A percentile compares a stretch with the other conserved stretches of the same genome.
Conservation (phyloP, 2,888 invertebrate species). For the Malthinus flaveolus region DNA sequence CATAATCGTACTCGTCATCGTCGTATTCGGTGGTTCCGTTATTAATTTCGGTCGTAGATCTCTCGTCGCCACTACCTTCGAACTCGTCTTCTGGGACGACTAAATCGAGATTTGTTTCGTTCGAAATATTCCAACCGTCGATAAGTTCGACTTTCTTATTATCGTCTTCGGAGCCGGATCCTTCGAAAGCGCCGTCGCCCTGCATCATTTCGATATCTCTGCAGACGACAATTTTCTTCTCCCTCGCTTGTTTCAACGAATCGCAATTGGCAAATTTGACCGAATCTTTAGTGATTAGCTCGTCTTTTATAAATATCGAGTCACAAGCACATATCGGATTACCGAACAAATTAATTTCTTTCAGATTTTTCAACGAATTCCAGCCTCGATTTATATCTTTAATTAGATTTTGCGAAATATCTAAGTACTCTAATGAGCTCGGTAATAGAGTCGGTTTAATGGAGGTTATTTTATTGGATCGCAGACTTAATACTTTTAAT, state of each 20-base stretch:
- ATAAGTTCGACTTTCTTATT: conserved; percentile 2
- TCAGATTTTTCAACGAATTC: conserved; percentile 59
- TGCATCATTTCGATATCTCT: conserved; percentile 34
- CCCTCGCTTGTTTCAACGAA: conserved; percentile 33
- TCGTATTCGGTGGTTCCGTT: conserved; percentile 7
- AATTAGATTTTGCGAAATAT: conserved; percentile 66
- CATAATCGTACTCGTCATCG: conserved; percentile 19
- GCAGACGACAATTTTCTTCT: no score
- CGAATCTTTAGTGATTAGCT: conserved; percentile 51
- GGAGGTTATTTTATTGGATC: conserved; percentile 44
- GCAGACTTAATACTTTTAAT: conserved; percentile 45
- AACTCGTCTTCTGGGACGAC: conserved; percentile 23
- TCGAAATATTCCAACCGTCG: conserved; percentile 31
- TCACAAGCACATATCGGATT: conserved; percentile 75
- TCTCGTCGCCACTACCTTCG: conserved; percentile 44
- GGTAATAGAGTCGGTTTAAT: conserved; percentile 45
- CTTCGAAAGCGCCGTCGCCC: conserved; percentile 42
- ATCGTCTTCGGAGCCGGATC: conserved; percentile 40
- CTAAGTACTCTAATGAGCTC: conserved; percentile 52
- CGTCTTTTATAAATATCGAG: conserved; percentile 66
- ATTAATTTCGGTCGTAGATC: conserved; percentile 29
- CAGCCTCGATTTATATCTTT: conserved; percentile 62
- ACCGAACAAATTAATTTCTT: conserved; percentile 66
- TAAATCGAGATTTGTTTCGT: conserved; percentile 20
- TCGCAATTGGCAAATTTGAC: conserved; percentile 46